These are phyloP conservation scores for Scaptomyza polygonia DNA, from an alignment of 2,888 invertebrate species.

Conservation along the genomic window DNA sequence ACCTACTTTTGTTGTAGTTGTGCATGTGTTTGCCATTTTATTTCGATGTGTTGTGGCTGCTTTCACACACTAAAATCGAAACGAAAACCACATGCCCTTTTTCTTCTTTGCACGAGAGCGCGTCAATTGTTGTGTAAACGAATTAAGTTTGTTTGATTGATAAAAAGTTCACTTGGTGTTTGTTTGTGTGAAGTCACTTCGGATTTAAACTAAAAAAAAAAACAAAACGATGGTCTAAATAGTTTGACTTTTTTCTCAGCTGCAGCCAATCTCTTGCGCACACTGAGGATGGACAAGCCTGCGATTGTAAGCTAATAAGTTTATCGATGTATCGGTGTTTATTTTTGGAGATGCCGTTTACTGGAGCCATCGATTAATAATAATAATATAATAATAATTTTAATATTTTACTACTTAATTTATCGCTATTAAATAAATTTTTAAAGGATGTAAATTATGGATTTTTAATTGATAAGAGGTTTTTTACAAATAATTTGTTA, in stretches of 20 bases:
- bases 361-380: not conserved
- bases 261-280: constrained; percentile 56
- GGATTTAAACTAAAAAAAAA: constrained; percentile 54
- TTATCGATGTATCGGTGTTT: constrained; percentile 15
- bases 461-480: too few relatives aligned
- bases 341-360: not conserved
- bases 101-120: constrained; percentile 34
- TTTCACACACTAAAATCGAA: constrained; percentile 66
- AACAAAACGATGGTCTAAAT: constrained; percentile 29
- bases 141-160: constrained; percentile 31
- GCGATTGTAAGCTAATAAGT: constrained; percentile 9
- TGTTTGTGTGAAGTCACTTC: constrained; percentile 49
- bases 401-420: not conserved
- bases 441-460: too few relatives aligned
- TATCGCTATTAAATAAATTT: too few relatives aligned
- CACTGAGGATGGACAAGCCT: constrained; percentile 22
- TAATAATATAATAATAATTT: too few relatives aligned
- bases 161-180: constrained; percentile 50
- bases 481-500: too few relatives aligned
- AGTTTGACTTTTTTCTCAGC: constrained; percentile 43
- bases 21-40: constrained; percentile 77
- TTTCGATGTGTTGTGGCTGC: constrained; percentile 63
- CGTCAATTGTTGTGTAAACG: constrained; percentile 43
- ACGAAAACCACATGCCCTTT: constrained; percentile 63
- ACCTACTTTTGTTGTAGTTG: constrained; percentile 75